These are phyloP conservation scores for Polypedilum vanderplanki DNA, from an alignment of 1,140 invertebrate species.

Conservation along the genomic window DNA sequence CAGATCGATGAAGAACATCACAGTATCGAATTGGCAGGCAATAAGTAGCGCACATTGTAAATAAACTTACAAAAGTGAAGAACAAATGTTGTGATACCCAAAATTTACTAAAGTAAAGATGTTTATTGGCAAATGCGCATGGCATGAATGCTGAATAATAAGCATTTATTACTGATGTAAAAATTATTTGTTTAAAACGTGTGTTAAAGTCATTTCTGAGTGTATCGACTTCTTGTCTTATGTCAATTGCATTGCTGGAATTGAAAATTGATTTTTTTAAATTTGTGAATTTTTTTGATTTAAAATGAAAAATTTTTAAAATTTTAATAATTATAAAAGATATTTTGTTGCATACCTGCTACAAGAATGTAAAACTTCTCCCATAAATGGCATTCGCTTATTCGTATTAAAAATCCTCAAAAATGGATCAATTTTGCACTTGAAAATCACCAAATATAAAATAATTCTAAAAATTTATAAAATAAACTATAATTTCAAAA, in stretches of 20 bases:
- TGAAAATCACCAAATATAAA: constrained; percentile 82
- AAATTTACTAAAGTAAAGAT: constrained; percentile 75
- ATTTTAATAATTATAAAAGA: too few relatives aligned
- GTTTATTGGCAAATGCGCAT: constrained; percentile 75
- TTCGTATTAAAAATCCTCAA: constrained; percentile 49
- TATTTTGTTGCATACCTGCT: neutral
- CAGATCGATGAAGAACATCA: constrained; percentile 81
- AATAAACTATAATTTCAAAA: too few relatives aligned
- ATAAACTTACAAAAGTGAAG: constrained; percentile 74
- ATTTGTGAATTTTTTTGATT: too few relatives aligned
- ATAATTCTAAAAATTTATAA: constrained; percentile 47
- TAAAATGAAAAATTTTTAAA: neutral
- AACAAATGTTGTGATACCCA: constrained; percentile 76
- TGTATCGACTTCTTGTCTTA: constrained; percentile 78
- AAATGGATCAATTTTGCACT: constrained; percentile 61
- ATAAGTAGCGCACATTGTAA: constrained; percentile 73
- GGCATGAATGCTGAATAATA: constrained; percentile 90
- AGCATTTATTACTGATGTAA: constrained; percentile 80
- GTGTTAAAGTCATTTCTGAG: constrained; percentile 81
- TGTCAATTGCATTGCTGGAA: constrained; percentile 51
- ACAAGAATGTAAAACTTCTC: neutral
- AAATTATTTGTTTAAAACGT: constrained; percentile 81
- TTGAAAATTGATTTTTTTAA: constrained; percentile 34
- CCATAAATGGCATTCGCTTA: neutral
- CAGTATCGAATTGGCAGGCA: constrained; percentile 64